phyloP scores from a whole-genome alignment of 2,888 invertebrate species.

The Mythimna vitellina region DNA sequence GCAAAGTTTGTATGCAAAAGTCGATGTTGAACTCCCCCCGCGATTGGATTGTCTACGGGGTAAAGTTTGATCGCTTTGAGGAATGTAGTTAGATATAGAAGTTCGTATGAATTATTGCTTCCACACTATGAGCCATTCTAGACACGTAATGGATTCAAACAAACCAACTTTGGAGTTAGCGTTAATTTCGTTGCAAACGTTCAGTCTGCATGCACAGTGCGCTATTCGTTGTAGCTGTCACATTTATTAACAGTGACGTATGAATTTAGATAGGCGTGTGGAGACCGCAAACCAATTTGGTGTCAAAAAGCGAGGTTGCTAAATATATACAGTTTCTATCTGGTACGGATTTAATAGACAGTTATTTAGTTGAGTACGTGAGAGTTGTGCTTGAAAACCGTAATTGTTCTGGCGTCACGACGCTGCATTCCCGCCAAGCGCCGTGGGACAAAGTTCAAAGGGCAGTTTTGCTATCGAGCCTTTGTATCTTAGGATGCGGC shows the following conservation, averaged over 20 bases:
- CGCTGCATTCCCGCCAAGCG: slow-evolving; percentile 68
- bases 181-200: slow-evolving; percentile 61
- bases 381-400: slow-evolving; percentile 74
- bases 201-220: slow-evolving; percentile 33
- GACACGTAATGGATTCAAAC: slow-evolving; percentile 77
- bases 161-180: slow-evolving; percentile 62
- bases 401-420: slow-evolving; percentile 83
- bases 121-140: slow-evolving; percentile 72
- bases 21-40: slow-evolving; percentile 79
- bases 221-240: slow-evolving; percentile 41
- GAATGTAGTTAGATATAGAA: slow-evolving; percentile 82
- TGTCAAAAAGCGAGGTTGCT: slow-evolving; percentile 58
- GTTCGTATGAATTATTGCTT: slow-evolving; percentile 80
- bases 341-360: slow-evolving; percentile 69
- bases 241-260: slow-evolving; percentile 52
- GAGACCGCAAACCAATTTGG: slow-evolving; percentile 55
- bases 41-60: slow-evolving; percentile 84
- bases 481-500: slow-evolving; percentile 73
- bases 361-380: slow-evolving; percentile 76
- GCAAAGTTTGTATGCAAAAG: slow-evolving; percentile 88
- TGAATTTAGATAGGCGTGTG: slow-evolving; percentile 51
- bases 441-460: slow-evolving; percentile 83
- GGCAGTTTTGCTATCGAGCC: slow-evolving; percentile 75
- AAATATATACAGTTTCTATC: slow-evolving; percentile 65
- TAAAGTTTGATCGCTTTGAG: slow-evolving; percentile 86